Base-by-base conservation (phyloP, 64 coral and sea anemone species). In the Platygyra sinensis region DNA sequence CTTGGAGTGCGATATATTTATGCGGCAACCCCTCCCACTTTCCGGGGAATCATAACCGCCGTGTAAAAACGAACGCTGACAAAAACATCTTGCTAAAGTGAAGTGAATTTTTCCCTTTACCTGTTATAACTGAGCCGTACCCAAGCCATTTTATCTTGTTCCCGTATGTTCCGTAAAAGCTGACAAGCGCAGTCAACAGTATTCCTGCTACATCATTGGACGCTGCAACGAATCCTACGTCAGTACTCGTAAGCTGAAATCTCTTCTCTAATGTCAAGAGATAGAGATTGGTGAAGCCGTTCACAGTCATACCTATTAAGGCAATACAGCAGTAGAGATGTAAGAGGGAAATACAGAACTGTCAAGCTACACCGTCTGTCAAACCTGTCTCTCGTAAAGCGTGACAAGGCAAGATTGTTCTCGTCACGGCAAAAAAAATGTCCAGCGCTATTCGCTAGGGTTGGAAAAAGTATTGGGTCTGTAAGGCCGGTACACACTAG, bases 71-170 rank as follows among this genome's bases (percentile, higher is more conserved):
- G 42, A 46, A 46, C 8, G 54, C 29, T 38, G 30, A 46, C 2
- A 8, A 52, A 50, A 73, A n/a, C 27, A 86, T 8, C 32, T 31
- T 52, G 54, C 20, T 46, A 75, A 62, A 75, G 6, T 75, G 60
- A 32, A 74, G 9, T 11, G 72, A 10, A 4, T 27, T 33, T 64
- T 14, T 24, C 63, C 0, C 11, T 10, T 51, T 78, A 98, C 96
- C 93, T 78, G 93, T 92, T 24, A 98, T 18, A 36, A 93, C 54
- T 11, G 89, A 87, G 32, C 96, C 96, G 38, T 90, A 92, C 36
- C 93, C 93, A 51, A 98, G 87, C 96, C 96, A 98, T n/a, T 84
- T 90, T 25, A 95, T 88, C 78, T 98, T 98, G 87, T 98, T 98
- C n/a, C 93, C 87, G 85, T 95, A 98, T 36, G 90, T 88, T 82